Percentiles rank a stretch among this genome's conserved stretches.
Conservation (phyloP, 2,113 vertebrate species). For the Haemorhous mexicanus region DNA sequence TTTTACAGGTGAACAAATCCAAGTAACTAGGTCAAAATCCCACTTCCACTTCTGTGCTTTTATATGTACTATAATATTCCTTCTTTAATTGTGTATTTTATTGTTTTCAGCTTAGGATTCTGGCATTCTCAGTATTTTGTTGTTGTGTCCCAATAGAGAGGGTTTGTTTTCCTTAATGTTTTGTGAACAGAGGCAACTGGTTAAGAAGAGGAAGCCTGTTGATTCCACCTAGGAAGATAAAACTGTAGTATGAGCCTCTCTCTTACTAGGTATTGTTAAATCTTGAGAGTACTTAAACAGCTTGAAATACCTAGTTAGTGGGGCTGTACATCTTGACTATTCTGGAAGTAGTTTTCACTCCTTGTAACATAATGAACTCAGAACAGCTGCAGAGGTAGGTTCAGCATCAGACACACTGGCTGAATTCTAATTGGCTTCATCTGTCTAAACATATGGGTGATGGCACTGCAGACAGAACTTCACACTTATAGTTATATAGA, state of each 20-base stretch:
- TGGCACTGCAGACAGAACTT: slow-evolving; percentile 1
- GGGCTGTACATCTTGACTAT: background rate
- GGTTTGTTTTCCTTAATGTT: background rate
- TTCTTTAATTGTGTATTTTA: background rate
- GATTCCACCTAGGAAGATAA: background rate
- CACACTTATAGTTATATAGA: background rate
- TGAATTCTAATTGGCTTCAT: slow-evolving; percentile 13
- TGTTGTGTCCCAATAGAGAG: background rate
- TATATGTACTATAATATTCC: background rate
- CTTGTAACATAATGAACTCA: background rate
- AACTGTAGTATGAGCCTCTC: background rate
- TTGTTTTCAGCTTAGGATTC: background rate
- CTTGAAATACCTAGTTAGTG: background rate
- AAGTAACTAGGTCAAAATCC: background rate
- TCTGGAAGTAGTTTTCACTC: slow-evolving; percentile 3
- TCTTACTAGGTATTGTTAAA: background rate
- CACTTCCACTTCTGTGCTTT: background rate
- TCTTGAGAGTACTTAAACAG: background rate
- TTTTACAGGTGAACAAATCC: background rate
- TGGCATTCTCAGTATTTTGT: background rate
- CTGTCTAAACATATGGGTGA: background rate
- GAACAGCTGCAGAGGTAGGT: slow-evolving; percentile 2
- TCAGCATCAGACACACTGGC: background rate
- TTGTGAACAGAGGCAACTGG: background rate
- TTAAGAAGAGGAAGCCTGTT: background rate